Evolutionary conservation across 2,888 invertebrate genomes (phyloP), one percentile per base, ranked within the genome.

Genomic region (Operophtera brumata): DNA sequence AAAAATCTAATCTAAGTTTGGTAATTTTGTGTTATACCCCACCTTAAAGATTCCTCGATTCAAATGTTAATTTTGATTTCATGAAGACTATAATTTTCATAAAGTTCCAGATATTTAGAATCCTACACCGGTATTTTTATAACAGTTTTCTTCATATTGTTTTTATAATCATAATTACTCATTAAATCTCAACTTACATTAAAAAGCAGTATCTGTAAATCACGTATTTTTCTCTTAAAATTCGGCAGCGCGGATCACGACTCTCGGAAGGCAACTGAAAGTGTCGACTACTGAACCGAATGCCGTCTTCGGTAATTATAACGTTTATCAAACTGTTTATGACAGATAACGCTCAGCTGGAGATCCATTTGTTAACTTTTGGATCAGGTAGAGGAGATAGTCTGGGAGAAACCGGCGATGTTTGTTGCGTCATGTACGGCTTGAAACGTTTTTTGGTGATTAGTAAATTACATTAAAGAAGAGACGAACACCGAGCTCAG

Each of bases 301-400:
- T 28, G 35, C n/a, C 13, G 25, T 41, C 50, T 52, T 54, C 47
- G 14, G 50, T 43, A 54, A 56, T 59, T 63, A 62, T 55, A 54
- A 37, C 26, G 14, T 25, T 59, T 62, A 64, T 64, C 61, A 42
- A 36, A 32, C 36, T 48, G 47, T 57, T 59, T 62, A 58, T 54
- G 34, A 25, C 9, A 39, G 64, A 62, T 64, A 62, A 51, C 44
- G 28, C 48, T 51, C 34, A 39, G 60, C 57, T 55, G 62, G 62
- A 57, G 62, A 64, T 55, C 62, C 43, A 28, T 35, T 42, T 37
- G 45, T 50, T 50, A 50, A 56, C 52, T 44, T 54, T 48, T 8
- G 36, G 36, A 36, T 36, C 36, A 36, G 36, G 8, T 36, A 36
- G 36, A 8, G n/a, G n/a, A 36, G 36, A 12, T 13, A 13, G 13